These are phyloP conservation scores for Orgyia antiqua DNA, from an alignment of 2,888 invertebrate species.

Conservation along the genomic window DNA sequence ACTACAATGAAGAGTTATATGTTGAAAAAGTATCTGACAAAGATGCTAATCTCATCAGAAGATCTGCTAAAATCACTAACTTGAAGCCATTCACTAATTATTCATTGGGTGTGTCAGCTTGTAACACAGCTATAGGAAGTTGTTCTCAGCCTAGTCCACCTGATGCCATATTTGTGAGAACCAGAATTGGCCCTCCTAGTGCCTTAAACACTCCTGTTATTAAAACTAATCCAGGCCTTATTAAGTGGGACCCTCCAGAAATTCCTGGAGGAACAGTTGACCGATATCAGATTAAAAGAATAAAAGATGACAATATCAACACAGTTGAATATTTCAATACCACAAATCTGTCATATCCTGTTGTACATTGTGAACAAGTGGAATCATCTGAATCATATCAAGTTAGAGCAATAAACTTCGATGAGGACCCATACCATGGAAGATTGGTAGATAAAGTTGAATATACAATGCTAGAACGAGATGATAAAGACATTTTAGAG, in stretches of 20 bases:
- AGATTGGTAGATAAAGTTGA: constrained; percentile 36
- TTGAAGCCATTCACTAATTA: constrained; percentile 82
- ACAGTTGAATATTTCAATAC: constrained; percentile 42
- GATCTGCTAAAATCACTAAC: constrained; percentile 43
- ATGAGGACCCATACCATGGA: constrained; percentile 52
- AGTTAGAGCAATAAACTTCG: constrained; percentile 63
- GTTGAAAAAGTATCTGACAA: constrained; percentile 40
- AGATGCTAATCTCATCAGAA: constrained; percentile 36
- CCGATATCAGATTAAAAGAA: constrained; percentile 73
- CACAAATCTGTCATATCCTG: constrained; percentile 33
- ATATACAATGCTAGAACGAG: constrained; percentile 34
- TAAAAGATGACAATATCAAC: constrained; percentile 43
- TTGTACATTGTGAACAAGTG: constrained; percentile 52
- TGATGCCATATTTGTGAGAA: constrained; percentile 70
- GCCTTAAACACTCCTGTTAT: constrained; percentile 47
- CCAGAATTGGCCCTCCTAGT: constrained; percentile 80
- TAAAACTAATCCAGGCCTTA: constrained; percentile 39
- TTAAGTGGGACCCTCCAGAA: constrained; percentile 73
- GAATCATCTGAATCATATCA: constrained; percentile 51
- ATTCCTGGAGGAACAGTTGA: constrained; percentile 75
- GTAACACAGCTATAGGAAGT: constrained; percentile 75
- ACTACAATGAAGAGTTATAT: constrained; percentile 51
- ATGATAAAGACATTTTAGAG: constrained; percentile 22
- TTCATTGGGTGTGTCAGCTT: constrained; percentile 83
- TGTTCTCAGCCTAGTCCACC: constrained; percentile 78